Evolutionary conservation across 2,888 invertebrate species (phyloP).

Genomic region (Epinotia demarniana): DNA sequence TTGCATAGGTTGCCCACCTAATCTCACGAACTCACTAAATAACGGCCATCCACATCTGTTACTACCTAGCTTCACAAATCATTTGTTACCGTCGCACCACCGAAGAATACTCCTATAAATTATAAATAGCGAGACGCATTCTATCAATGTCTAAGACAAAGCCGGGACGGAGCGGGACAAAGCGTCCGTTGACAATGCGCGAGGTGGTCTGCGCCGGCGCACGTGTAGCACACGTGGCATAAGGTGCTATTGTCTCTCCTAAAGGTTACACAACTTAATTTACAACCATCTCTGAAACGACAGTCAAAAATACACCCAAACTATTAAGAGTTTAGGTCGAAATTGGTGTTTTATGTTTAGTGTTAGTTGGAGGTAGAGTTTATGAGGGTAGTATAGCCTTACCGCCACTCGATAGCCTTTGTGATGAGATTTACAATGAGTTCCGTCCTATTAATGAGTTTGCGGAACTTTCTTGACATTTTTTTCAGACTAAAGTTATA

Average conservation of each 20-base stretch:
- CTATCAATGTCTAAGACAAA: conserved; percentile 43
- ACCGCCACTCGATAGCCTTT: conserved; percentile 55
- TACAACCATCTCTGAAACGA: conserved; percentile 12
- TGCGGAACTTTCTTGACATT: conserved; percentile 21
- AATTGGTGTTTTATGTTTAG: not conserved
- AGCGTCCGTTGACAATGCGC: conserved; percentile 40
- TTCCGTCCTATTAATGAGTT: conserved; percentile 15
- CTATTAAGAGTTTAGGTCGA: not conserved
- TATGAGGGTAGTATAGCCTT: conserved; percentile 59
- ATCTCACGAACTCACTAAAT: conserved; percentile 33
- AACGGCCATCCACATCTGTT: conserved; percentile 39
- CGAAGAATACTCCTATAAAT: conserved; percentile 40
- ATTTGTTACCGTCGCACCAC: conserved; percentile 34
- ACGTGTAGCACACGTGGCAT: conserved; percentile 69
- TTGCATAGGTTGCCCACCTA: conserved; percentile 8
- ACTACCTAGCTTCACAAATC: conserved; percentile 36
- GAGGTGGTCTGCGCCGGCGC: conserved; percentile 49
- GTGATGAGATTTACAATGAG: conserved; percentile 51
- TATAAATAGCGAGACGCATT: conserved; percentile 43
- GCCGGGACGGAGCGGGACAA: conserved; percentile 32
- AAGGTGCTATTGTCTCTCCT: conserved; percentile 67
- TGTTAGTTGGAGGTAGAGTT: conserved; percentile 38
- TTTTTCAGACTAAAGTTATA: not conserved
- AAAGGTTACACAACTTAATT: conserved; percentile 46
- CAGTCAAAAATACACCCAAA: conserved; percentile 8